phyloP scores from a whole-genome alignment of 2,888 invertebrate genomes.

The Therioaphis trifolii region DNA sequence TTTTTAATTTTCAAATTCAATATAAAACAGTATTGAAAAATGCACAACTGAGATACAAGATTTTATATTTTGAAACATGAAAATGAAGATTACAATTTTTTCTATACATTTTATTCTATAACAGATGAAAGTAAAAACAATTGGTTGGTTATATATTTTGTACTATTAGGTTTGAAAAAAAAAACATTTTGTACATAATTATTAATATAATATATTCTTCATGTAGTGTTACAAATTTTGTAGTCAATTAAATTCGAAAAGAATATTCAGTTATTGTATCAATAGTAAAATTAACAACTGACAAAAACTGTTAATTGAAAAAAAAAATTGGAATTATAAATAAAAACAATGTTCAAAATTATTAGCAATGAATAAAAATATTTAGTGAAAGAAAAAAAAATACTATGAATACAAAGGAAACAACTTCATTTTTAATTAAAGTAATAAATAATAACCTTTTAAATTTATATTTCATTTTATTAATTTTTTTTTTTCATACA shows the following conservation, averaged over 20 bases:
- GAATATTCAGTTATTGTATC: constrained; percentile 1
- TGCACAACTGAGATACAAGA: constrained; percentile 7
- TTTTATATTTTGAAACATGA: background rate
- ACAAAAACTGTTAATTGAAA: constrained; percentile 19
- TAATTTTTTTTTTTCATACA: background rate
- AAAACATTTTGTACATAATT: constrained; percentile 18
- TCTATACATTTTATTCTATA: constrained; percentile 26
- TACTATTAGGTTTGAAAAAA: constrained; percentile 9
- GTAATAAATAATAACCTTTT: constrained; percentile 28
- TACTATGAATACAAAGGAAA: constrained; percentile 19
- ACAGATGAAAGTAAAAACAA: constrained; percentile 24
- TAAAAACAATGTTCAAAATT: constrained; percentile 32
- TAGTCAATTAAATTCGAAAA: constrained; percentile 47
- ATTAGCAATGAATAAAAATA: constrained; percentile 12
- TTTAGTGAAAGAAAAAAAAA: constrained; percentile 30
- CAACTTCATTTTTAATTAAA: constrained; percentile 34
- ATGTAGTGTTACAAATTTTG: constrained; percentile 47
- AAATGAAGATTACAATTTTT: constrained; percentile 15
- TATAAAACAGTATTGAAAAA: background rate
- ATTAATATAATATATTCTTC: constrained; percentile 46
- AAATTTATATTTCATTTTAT: constrained; percentile 8
- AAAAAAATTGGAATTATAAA: constrained; percentile 23
- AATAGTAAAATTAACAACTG: constrained; percentile 37
- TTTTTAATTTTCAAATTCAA: background rate
- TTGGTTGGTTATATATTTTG: constrained; percentile 6